Base-by-base conservation (phyloP, 1,140 invertebrate genomes). In the Aleiodes sp. region DNA sequence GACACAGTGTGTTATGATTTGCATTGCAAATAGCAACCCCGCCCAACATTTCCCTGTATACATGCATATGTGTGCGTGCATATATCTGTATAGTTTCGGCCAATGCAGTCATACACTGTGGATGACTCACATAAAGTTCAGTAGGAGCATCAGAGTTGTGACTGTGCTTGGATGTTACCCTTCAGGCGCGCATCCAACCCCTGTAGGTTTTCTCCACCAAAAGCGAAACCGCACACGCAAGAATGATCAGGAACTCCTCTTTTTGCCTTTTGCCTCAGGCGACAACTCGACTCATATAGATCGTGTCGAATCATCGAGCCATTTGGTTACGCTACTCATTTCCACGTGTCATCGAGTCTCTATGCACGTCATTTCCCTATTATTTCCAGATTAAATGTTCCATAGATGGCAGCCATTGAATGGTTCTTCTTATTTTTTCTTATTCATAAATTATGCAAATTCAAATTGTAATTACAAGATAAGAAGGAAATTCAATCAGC, bases 51-150 rank as follows among this genome's bases (percentile, higher is more conserved):
- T 39, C 52, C 10, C n/a, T n/a, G n/a, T n/a, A n/a, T n/a, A n/a
- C n/a, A n/a, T n/a, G n/a, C n/a, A 46, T 29, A 46, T 41, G 64
- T 31, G 39, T 65, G 64, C 35, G 64, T 65, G 46, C 56, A 65
- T 43, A 46, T 59, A 19, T 35, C 59, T 61, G 31, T 61, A 29
- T 43, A 41, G 57, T 68, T 69, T 43, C 41, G 65, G 60, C 70
- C 46, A 33, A 56, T 63, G 67, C 29, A 56, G 46, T 35, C 31
- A 56, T 43, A 39, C 24, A 69, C 19, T 52, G 16, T n/a, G 63
- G 68, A 61, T 73, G 68, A 74, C 76, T 78, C 65, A 73, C 69
- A 75, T 60, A 66, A 68, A 75, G 72, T 76, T 79, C 79, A 78
- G 56, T 62, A 66, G 60, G 9, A 59, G 28, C 56, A 68, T 39